Conservation (phyloP, 2,888 invertebrate genomes). For the Drosophila neotestacea region DNA sequence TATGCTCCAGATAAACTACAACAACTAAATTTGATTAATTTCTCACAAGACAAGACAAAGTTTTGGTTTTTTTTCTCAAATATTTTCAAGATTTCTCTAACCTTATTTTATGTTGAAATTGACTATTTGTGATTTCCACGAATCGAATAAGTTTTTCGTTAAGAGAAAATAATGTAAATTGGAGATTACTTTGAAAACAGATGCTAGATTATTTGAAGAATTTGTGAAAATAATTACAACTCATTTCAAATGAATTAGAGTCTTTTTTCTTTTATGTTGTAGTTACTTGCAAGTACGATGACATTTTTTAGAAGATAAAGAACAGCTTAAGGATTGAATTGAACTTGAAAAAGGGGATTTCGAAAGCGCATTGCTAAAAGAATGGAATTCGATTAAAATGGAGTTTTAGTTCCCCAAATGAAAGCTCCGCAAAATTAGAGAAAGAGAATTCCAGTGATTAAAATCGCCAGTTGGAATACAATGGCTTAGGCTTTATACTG, state of each 20-base stretch:
- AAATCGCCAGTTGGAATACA: slow-evolving; percentile 6
- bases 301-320: no score
- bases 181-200: not conserved
- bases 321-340: no score
- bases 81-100: slow-evolving; percentile 3
- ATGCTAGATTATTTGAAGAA: not conserved
- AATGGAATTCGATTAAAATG: not conserved
- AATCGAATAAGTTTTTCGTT: slow-evolving; percentile 6
- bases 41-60: slow-evolving; percentile 1
- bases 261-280: not conserved
- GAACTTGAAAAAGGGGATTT: not conserved
- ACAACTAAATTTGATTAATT: slow-evolving; percentile 20
- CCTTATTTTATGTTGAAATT: slow-evolving; percentile 6
- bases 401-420: not conserved
- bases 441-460: not conserved
- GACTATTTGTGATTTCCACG: slow-evolving; percentile 8
- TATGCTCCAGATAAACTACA: slow-evolving; percentile 11
- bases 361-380: not conserved
- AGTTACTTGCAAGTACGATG: no score
- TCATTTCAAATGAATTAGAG: slow-evolving; percentile 4
- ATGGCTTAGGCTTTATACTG: not conserved
- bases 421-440: not conserved
- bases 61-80: not conserved
- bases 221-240: slow-evolving; percentile 6
- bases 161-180: not conserved